Conservation (phyloP, 2,113 vertebrate genomes). For the Sapajus apella region DNA sequence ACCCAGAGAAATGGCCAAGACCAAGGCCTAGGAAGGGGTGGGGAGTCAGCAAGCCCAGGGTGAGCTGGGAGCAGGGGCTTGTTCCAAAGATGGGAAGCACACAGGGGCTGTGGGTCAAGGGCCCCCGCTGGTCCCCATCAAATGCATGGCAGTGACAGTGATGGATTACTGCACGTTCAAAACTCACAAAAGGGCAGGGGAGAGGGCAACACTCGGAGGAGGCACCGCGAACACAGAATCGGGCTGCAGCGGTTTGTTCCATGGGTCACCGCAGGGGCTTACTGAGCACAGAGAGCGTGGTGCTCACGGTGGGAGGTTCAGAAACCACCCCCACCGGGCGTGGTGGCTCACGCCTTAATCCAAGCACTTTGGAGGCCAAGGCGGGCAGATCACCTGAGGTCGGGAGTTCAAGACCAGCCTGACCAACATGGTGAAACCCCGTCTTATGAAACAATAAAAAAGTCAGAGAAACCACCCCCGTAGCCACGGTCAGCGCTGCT, state of each 20-base stretch:
- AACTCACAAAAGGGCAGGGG: too few relatives aligned
- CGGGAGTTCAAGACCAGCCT: too few relatives aligned
- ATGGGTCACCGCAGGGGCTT: neutral
- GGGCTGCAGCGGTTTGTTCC: too few relatives aligned
- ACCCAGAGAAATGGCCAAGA: accelerated
- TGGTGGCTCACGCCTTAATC: too few relatives aligned
- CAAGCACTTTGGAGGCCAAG: too few relatives aligned
- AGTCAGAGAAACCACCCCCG: accelerated
- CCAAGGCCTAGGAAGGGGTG: neutral
- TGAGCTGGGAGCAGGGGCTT: too few relatives aligned
- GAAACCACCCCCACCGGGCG: accelerated
- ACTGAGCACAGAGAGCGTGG: neutral
- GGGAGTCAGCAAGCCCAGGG: too few relatives aligned
- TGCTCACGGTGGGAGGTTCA: accelerated
- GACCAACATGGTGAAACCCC: too few relatives aligned
- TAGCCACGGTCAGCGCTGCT: accelerated
- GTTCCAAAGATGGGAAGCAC: accelerated
- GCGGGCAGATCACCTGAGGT: too few relatives aligned
- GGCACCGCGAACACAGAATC: neutral
- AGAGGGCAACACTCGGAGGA: accelerated
- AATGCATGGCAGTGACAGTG: accelerated
- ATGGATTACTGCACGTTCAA: accelerated
- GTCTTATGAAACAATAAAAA: too few relatives aligned
- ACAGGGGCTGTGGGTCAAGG: too few relatives aligned
- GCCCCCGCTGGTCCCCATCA: accelerated